phyloP scores from a whole-genome alignment of 1,140 invertebrate species.

The Radopholus similis region DNA sequence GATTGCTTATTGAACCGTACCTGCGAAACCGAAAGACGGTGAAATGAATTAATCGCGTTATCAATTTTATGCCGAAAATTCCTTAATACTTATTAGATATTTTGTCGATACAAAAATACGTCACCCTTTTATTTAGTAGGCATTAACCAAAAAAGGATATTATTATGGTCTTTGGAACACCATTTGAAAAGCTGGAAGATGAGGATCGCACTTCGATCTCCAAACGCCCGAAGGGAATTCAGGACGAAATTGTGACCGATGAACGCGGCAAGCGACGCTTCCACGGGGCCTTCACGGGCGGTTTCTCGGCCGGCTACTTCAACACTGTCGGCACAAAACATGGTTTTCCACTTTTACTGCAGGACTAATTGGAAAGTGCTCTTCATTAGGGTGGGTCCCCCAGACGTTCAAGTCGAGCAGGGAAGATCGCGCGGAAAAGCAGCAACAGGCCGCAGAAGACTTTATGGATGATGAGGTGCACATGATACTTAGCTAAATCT shows the following conservation, averaged over 20 bases:
- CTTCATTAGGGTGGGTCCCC: slow-evolving; percentile 74
- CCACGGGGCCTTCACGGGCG: slow-evolving; percentile 98
- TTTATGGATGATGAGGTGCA: slow-evolving; percentile 93
- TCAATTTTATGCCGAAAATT: no score
- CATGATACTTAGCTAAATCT: slow-evolving; percentile 9
- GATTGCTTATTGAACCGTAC: no score
- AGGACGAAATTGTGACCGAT: slow-evolving; percentile 86
- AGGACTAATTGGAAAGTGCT: not conserved
- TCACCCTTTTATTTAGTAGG: not conserved
- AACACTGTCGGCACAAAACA: slow-evolving; percentile 92
- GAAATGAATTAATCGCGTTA: no score
- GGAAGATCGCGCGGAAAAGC: slow-evolving; percentile 65
- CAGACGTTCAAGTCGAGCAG: slow-evolving; percentile 84
- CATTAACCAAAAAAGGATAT: no score
- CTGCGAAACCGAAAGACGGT: no score
- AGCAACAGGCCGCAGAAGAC: slow-evolving; percentile 74
- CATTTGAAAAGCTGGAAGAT: slow-evolving; percentile 55
- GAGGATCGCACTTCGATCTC: slow-evolving; percentile 45
- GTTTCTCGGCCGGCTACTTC: slow-evolving; percentile 94
- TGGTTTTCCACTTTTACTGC: no score
- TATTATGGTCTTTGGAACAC: slow-evolving; percentile 49
- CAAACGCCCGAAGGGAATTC: slow-evolving; percentile 76
- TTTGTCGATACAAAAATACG: not conserved
- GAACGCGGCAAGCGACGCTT: slow-evolving; percentile 83
- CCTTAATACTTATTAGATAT: no score